Conservation (phyloP, 2,797 vertebrate genomes). For the Trichosurus vulpecula region DNA sequence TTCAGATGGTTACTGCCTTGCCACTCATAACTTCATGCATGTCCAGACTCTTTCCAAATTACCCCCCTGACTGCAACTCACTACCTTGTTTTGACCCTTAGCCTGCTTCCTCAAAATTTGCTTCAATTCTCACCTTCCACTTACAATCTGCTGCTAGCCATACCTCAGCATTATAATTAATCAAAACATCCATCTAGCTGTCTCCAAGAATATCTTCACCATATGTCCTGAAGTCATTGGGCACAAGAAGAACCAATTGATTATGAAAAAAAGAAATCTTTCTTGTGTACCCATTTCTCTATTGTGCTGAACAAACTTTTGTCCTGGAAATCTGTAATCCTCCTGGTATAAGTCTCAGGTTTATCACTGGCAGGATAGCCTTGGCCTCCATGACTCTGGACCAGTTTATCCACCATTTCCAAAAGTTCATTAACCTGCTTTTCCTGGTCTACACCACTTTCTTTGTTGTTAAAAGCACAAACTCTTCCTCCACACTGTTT, state of each 20-base stretch:
- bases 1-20: not conserved
- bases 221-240: not conserved
- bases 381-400: accelerated
- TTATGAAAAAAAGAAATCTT: not conserved
- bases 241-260: not conserved
- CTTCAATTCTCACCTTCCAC: not conserved
- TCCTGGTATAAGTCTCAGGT: not conserved
- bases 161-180: not conserved
- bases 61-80: not conserved
- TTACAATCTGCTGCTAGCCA: not conserved
- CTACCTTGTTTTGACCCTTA: not conserved
- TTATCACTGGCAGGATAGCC: accelerated
- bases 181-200: not conserved
- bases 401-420: conserved; percentile 21
- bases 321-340: not conserved
- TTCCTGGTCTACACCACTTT: not conserved
- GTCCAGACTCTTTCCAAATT: not conserved
- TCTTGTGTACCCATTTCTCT: not conserved
- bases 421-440: conserved; percentile 39
- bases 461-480: conserved; percentile 67
- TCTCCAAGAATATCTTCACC: accelerated
- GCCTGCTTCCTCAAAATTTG: not conserved
- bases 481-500: not conserved
- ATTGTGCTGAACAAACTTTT: accelerated
- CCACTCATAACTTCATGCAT: not conserved